Evolutionary conservation across 2,113 vertebrate species (phyloP).

Genomic region (Rhinolophus ferrumequinum): DNA sequence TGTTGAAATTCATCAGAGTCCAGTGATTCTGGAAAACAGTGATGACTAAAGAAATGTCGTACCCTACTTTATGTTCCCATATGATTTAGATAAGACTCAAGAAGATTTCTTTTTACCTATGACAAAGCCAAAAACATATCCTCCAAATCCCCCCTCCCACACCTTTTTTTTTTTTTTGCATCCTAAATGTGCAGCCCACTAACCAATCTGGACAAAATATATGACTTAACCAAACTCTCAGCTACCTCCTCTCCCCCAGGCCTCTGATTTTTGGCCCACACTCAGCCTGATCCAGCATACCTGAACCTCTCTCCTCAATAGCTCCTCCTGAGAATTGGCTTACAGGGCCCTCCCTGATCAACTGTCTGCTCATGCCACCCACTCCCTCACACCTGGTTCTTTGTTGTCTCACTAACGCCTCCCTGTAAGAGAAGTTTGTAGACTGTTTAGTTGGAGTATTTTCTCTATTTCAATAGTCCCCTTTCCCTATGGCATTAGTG

Average conservation of each 20-base stretch:
- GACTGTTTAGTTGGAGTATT: background rate
- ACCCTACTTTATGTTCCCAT: background rate
- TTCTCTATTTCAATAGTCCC: background rate
- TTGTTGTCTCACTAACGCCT: background rate
- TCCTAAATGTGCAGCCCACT: background rate
- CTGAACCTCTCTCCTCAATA: background rate
- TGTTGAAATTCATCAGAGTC: background rate
- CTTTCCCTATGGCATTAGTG: background rate
- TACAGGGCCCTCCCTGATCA: background rate
- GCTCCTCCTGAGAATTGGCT: rapidly evolving
- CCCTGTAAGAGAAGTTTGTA: background rate
- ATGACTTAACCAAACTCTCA: background rate
- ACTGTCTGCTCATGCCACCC: background rate
- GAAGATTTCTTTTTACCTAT: background rate
- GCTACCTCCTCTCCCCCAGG: background rate
- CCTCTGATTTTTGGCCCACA: background rate
- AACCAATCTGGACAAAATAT: background rate
- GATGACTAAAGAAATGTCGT: background rate
- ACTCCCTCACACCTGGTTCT: background rate
- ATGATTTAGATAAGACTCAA: background rate
- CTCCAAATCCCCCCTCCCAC: background rate
- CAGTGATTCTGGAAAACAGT: background rate
- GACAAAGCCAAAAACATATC: background rate
- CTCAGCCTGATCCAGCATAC: background rate
- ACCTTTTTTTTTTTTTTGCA: background rate